Evolutionary conservation across 2,113 vertebrate species (phyloP).

Genomic region (Psammodynastes pulverulentus): DNA sequence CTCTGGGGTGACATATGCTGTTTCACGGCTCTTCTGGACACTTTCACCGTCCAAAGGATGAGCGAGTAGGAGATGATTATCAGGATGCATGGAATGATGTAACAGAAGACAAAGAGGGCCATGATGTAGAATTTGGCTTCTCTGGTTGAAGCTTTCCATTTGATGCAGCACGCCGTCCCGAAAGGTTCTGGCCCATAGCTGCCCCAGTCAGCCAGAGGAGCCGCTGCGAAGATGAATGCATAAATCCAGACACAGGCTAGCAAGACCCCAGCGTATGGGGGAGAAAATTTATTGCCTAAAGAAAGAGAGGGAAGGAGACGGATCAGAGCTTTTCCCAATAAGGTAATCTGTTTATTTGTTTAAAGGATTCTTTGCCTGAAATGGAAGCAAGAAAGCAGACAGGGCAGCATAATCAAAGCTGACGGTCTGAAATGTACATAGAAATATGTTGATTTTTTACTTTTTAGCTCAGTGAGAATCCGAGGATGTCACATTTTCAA

Average conservation of each 20-base stretch:
- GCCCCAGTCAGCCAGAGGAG: constrained; percentile 79
- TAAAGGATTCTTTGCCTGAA: not conserved
- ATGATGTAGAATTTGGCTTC: constrained; percentile 78
- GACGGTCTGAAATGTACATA: not conserved
- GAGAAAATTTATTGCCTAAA: constrained; percentile 78
- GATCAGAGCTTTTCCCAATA: not conserved
- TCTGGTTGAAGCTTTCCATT: constrained; percentile 70
- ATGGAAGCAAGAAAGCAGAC: not conserved
- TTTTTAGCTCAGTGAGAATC: not conserved
- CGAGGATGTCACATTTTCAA: not conserved
- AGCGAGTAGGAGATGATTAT: constrained; percentile 78
- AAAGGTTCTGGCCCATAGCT: constrained; percentile 81
- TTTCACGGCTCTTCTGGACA: constrained; percentile 72
- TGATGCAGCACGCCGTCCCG: constrained; percentile 83
- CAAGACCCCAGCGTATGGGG: constrained; percentile 68
- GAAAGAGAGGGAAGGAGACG: rapidly evolving
- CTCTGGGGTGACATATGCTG: constrained; percentile 73
- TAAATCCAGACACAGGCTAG: constrained; percentile 77
- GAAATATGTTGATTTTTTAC: not conserved
- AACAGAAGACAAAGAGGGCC: constrained; percentile 82
- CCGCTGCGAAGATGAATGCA: constrained; percentile 72
- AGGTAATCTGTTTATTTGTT: not conserved
- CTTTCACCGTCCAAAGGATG: constrained; percentile 74
- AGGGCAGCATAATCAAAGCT: not conserved
- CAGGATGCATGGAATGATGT: constrained; percentile 77